Percentiles rank a stretch among this genome's conserved stretches.
These are phyloP conservation scores for Papilio protenor DNA, from an alignment of 2,888 invertebrate species.

Conservation along the genomic window DNA sequence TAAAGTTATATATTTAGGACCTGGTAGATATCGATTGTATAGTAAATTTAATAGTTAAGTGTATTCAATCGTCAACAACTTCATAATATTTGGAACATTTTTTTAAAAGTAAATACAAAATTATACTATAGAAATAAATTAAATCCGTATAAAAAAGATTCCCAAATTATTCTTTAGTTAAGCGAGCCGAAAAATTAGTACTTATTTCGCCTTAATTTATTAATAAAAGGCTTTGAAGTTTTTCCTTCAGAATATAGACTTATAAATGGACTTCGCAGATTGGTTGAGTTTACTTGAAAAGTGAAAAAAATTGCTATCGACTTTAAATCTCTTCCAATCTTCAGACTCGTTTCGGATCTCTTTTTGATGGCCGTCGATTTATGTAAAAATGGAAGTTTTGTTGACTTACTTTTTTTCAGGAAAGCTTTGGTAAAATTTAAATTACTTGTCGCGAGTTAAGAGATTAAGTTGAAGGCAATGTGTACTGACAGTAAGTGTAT, in stretches of 20 bases:
- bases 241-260: constrained; percentile 42
- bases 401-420: constrained; percentile 37
- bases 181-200: constrained; percentile 30
- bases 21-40: too few relatives aligned
- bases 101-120: background rate
- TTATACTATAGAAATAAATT: background rate
- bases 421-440: constrained; percentile 42
- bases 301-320: constrained; percentile 53
- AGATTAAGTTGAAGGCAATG: constrained; percentile 45
- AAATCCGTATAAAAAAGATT: constrained; percentile 1
- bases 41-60: too few relatives aligned
- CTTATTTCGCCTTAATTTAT: constrained; percentile 40
- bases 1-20: too few relatives aligned
- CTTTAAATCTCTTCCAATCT: constrained; percentile 56
- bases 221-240: constrained; percentile 45
- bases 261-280: constrained; percentile 47
- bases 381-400: constrained; percentile 54
- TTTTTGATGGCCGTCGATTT: constrained; percentile 57
- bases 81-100: background rate
- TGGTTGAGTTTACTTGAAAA: constrained; percentile 52
- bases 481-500: constrained; percentile 14
- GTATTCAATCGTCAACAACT: background rate
- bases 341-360: constrained; percentile 53
- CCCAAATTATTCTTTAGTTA: constrained; percentile 26
- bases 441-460: constrained; percentile 53